Percentiles rank a stretch among this genome's conserved stretches.
phyloP scores from a whole-genome alignment of 1,140 invertebrate genomes.

The Cecropterus lyciades region DNA sequence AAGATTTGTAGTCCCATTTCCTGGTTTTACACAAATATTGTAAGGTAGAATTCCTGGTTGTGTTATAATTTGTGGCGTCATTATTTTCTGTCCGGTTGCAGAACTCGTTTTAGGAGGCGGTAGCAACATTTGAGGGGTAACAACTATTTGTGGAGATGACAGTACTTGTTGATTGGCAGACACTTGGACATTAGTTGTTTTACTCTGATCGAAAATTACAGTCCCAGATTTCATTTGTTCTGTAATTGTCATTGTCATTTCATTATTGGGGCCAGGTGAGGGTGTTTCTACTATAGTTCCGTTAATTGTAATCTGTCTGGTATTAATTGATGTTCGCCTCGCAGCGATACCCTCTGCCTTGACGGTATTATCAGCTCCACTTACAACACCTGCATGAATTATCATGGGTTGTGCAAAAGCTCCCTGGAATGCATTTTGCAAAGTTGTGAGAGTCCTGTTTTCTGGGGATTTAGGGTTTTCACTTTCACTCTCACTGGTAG shows the following conservation, averaged over 20 bases:
- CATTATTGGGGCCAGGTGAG: slow-evolving; percentile 78
- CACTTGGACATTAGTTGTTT: slow-evolving; percentile 75
- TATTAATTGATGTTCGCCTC: slow-evolving; percentile 81
- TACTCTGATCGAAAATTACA: slow-evolving; percentile 76
- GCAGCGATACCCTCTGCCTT: slow-evolving; percentile 78
- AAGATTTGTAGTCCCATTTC: slow-evolving; percentile 68
- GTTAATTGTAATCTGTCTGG: slow-evolving; percentile 83
- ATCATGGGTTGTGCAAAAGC: slow-evolving; percentile 81
- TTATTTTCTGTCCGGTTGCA: slow-evolving; percentile 69
- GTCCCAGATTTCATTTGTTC: slow-evolving; percentile 81
- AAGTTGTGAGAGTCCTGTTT: slow-evolving; percentile 79
- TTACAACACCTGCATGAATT: slow-evolving; percentile 77
- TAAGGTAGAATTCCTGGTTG: slow-evolving; percentile 77
- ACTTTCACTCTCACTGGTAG: slow-evolving; percentile 91
- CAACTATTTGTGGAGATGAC: slow-evolving; percentile 81
- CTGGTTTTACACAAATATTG: slow-evolving; percentile 82
- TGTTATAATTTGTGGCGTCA: slow-evolving; percentile 76
- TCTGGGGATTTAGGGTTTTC: slow-evolving; percentile 84
- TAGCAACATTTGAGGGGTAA: slow-evolving; percentile 79
- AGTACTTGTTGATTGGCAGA: slow-evolving; percentile 76
- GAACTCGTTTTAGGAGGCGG: slow-evolving; percentile 77
- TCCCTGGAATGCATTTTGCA: slow-evolving; percentile 81
- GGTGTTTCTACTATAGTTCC: slow-evolving; percentile 83
- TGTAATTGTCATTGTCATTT: slow-evolving; percentile 81
- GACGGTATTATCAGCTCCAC: slow-evolving; percentile 72